A percentile compares a stretch with the other conserved stretches of the same genome.
Evolutionary conservation across 2,888 invertebrate species (phyloP).

Genomic region (Resseliella maxima): DNA sequence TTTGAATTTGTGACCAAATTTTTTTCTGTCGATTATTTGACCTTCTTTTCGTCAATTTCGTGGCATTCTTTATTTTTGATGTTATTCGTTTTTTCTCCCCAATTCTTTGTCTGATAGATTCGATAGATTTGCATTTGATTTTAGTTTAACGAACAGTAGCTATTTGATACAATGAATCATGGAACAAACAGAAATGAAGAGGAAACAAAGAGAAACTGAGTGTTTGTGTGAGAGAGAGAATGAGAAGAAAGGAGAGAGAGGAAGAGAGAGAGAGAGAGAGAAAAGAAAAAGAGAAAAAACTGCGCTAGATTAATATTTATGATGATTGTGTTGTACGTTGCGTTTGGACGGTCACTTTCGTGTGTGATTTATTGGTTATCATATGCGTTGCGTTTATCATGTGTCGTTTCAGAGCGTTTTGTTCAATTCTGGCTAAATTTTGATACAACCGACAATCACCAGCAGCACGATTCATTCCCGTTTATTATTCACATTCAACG

Average conservation of each 20-base stretch:
- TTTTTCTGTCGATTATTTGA: neutral
- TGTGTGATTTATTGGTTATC: slow-evolving; percentile 49
- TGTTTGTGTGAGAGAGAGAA: too few species aligned
- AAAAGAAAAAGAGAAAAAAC: neutral
- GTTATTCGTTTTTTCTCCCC: neutral
- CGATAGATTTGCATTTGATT: neutral
- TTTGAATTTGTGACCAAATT: slow-evolving; percentile 10
- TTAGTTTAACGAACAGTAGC: neutral
- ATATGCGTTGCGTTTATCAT: slow-evolving; percentile 39
- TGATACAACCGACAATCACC: slow-evolving; percentile 6
- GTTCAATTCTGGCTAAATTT: neutral
- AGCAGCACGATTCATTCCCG: slow-evolving; percentile 40
- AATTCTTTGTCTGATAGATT: neutral
- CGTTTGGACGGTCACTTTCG: slow-evolving; percentile 21
- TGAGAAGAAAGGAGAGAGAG: too few species aligned
- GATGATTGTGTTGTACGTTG: slow-evolving; percentile 37
- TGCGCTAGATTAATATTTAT: slow-evolving; percentile 29
- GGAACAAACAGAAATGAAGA: too few species aligned
- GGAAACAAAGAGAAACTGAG: too few species aligned
- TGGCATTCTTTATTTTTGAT: neutral
- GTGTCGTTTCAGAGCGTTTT: neutral
- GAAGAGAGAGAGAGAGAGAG: too few species aligned
- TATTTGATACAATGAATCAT: too few species aligned
- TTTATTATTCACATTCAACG: slow-evolving; percentile 44
- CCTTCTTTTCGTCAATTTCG: neutral